These are phyloP conservation scores for Pangasius macronema DNA, from an alignment of 2,797 vertebrate genomes.

Conservation along the genomic window DNA sequence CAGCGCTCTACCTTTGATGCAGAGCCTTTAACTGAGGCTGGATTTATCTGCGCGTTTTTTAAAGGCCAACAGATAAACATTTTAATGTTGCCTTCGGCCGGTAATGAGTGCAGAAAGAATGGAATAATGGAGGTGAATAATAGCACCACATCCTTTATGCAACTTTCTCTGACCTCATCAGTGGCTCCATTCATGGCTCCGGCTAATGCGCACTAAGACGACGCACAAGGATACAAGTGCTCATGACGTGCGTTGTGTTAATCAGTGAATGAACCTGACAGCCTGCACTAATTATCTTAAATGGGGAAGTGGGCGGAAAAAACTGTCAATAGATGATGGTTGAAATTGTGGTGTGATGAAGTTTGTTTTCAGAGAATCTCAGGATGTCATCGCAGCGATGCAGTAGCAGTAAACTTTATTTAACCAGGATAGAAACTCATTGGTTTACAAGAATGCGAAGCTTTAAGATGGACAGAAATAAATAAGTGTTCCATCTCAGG, in stretches of 20 bases:
- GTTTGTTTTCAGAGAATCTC: neutral
- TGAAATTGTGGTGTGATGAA: neutral
- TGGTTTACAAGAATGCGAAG: neutral
- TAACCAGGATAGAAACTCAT: too few relatives aligned
- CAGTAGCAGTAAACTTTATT: too few relatives aligned
- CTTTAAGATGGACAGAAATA: neutral
- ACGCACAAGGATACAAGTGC: neutral
- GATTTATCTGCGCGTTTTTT: slow-evolving; percentile 49
- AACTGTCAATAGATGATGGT: neutral
- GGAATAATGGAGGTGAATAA: slow-evolving; percentile 45
- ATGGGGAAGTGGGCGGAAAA: too few relatives aligned
- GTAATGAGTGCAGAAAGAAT: slow-evolving; percentile 34
- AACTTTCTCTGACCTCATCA: slow-evolving; percentile 49
- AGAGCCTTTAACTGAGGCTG: slow-evolving; percentile 46
- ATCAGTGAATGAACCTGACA: neutral
- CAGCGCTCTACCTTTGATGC: slow-evolving; percentile 41
- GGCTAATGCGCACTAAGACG: neutral
- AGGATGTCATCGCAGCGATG: neutral
- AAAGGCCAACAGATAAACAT: slow-evolving; percentile 55
- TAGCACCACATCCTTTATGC: slow-evolving; percentile 35
- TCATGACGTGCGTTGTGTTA: neutral
- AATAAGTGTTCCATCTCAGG: too few relatives aligned
- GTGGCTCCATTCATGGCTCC: neutral
- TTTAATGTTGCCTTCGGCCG: slow-evolving; percentile 45
- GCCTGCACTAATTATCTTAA: neutral